Conservation (phyloP, 2,113 vertebrate species). For the Varanus komodoensis region DNA sequence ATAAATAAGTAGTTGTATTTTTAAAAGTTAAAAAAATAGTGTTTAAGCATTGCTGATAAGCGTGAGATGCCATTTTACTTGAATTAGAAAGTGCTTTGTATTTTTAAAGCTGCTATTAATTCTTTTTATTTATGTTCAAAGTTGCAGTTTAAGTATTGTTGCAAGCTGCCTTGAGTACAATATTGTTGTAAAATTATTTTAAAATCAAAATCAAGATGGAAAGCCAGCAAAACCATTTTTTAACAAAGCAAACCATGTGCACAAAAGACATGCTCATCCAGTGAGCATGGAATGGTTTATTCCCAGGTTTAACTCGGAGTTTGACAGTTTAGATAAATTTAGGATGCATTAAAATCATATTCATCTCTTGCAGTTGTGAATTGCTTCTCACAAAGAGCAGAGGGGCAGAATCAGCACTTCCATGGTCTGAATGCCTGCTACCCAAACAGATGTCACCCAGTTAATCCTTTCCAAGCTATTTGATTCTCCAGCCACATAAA, state of each 20-base stretch:
- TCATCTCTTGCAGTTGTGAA: constrained; percentile 22
- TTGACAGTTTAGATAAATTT: background rate
- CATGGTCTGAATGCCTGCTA: background rate
- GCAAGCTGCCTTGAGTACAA: background rate
- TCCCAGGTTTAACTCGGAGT: rapidly evolving
- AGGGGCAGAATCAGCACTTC: constrained; percentile 28
- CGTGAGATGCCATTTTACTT: background rate
- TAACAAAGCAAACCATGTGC: background rate
- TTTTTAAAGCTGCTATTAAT: background rate
- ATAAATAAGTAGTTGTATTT: background rate
- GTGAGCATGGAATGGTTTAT: background rate
- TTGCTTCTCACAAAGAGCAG: constrained; percentile 33
- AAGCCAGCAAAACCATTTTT: background rate
- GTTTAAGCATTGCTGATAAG: background rate
- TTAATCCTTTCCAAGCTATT: constrained; percentile 27
- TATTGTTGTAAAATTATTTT: background rate
- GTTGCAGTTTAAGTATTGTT: background rate
- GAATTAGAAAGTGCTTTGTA: background rate
- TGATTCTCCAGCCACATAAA: background rate
- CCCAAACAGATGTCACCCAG: constrained; percentile 59
- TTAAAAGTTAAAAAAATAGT: background rate
- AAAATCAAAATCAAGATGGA: background rate
- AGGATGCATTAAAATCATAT: background rate
- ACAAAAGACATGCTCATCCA: background rate
- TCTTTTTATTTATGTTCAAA: background rate